These are phyloP conservation scores for Amazona vittata DNA, from an alignment of 2,113 vertebrate species.

Conservation along the genomic window DNA sequence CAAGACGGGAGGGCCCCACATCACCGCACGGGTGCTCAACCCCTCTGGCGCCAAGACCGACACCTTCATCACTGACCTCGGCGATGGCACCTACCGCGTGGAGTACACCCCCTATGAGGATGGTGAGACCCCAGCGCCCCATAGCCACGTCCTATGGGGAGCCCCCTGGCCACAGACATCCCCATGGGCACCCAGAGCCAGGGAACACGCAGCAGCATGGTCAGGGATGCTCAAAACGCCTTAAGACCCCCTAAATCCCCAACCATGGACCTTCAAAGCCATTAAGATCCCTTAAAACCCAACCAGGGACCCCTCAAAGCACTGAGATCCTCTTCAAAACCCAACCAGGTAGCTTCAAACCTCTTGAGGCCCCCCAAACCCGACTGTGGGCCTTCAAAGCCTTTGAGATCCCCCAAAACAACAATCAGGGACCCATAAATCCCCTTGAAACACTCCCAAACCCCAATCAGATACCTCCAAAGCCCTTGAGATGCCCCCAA, in stretches of 20 bases:
- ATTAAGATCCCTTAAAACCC: not conserved
- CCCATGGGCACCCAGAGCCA: not conserved
- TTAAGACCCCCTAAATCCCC: too few species aligned
- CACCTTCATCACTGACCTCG: slow-evolving; percentile 86
- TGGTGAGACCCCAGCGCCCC: slow-evolving; percentile 70
- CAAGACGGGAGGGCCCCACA: slow-evolving; percentile 82
- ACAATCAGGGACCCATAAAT: not conserved
- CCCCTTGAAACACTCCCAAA: not conserved
- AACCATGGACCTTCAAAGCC: not conserved
- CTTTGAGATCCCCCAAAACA: not conserved
- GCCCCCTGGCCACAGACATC: not conserved
- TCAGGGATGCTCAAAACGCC: not conserved
- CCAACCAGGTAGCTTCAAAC: not conserved
- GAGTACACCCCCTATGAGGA: slow-evolving; percentile 94
- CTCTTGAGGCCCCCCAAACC: not conserved
- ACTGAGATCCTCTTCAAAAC: not conserved
- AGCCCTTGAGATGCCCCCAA: not conserved
- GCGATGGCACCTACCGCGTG: slow-evolving; percentile 89
- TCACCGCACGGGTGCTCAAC: slow-evolving; percentile 84
- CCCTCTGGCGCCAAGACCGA: slow-evolving; percentile 89
- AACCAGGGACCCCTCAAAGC: not conserved
- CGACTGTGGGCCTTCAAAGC: not conserved
- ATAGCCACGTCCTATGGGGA: accelerated
- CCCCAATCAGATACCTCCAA: not conserved
- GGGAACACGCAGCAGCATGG: not conserved